These are phyloP conservation scores for Colletes latitarsis DNA, from an alignment of 1,140 invertebrate genomes.

Conservation along the genomic window DNA sequence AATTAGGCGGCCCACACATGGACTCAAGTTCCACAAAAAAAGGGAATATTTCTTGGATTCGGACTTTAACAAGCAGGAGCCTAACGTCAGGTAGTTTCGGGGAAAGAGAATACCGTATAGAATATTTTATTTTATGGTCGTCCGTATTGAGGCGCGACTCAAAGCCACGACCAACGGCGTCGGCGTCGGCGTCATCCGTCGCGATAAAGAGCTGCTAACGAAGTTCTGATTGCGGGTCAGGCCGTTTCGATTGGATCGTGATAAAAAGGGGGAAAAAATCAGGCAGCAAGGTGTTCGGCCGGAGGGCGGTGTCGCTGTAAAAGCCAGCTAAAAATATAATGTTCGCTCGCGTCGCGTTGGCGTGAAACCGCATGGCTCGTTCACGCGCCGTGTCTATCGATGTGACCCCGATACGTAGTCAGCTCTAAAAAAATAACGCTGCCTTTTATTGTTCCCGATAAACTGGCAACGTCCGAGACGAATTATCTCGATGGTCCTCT, in stretches of 20 bases:
- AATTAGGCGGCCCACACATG: constrained; percentile 42
- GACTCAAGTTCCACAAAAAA: constrained; percentile 2
- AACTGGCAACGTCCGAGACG: constrained; percentile 34
- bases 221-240: constrained; percentile 54
- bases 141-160: neutral
- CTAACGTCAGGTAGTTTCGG: too few relatives aligned
- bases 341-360: constrained; percentile 63
- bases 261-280: constrained; percentile 46
- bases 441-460: constrained; percentile 47
- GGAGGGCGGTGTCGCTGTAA: constrained; percentile 30
- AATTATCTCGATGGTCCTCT: neutral
- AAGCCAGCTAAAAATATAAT: constrained; percentile 62
- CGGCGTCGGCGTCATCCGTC: constrained; percentile 5
- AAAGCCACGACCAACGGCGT: neutral
- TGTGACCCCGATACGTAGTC: constrained; percentile 65
- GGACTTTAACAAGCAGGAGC: neutral
- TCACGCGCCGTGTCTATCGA: constrained; percentile 60
- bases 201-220: constrained; percentile 56
- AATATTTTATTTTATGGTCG: too few relatives aligned
- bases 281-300: constrained; percentile 26
- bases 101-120: too few relatives aligned
- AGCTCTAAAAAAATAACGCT: constrained; percentile 44
- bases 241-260: constrained; percentile 46
- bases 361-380: constrained; percentile 60
- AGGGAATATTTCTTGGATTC: neutral